Base-by-base conservation (phyloP, 2,797 vertebrate genomes). In the Artibeus jamaicensis region DNA sequence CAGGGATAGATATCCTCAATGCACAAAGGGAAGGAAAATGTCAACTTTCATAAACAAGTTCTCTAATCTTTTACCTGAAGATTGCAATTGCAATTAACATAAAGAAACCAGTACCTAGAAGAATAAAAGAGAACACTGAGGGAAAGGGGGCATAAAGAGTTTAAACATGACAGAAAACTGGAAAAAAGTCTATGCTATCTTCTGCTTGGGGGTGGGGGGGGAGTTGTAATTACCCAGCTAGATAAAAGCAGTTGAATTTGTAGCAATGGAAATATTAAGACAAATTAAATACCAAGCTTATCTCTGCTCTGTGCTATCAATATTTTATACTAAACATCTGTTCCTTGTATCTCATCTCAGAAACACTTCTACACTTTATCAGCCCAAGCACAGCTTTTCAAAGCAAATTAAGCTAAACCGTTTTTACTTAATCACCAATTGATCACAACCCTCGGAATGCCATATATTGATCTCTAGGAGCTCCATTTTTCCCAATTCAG, bases 261-360 rank as follows among this genome's bases (percentile, higher is more conserved):
- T 97, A 96, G 97, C 97, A 97, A 97, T 97, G 95, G 96, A 98
- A 98, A 98, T 98, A 98, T 98, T 98, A 98, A 97, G 97, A 97
- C 97, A 98, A 98, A 98, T 98, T 98, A 98, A 98, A 98, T 96
- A 97, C 96, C 74, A 96, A 97, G 96, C 97, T 98, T 98, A 98
- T 98, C 97, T 98, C 89, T 95, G 82, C 67, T 97, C 91, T 87
- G 85, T 97, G 96, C 96, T 98, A 98, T 97, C 97, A 97, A 97
- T 98, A 97, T 98, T 98, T 98, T 97, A 98, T 97, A 97, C 96
- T 95, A 97, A 98, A 97, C 96, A 98, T 98, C 98, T 98, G 97
- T 98, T 98, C 95, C 96, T 94, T 98, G 96, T 98, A 97, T 97
- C 96, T 98, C 97, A 98, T 98, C 98, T 97, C 94, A 97, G 95